Evolutionary conservation across 2,888 invertebrate genomes (phyloP).

Genomic region (Autographa gamma): DNA sequence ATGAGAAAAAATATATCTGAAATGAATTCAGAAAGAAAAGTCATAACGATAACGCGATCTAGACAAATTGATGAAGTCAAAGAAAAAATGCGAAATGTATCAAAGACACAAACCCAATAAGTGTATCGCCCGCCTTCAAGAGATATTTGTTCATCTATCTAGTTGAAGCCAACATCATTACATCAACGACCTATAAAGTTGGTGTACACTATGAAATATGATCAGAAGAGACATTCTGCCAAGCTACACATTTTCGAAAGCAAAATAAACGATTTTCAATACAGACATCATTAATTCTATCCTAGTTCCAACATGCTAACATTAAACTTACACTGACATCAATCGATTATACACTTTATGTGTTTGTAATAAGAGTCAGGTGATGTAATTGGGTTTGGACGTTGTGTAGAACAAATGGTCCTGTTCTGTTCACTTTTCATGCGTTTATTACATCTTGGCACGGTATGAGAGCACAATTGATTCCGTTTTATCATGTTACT

Average conservation of each 20-base stretch:
- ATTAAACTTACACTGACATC: slow-evolving; percentile 45
- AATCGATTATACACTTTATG: slow-evolving; percentile 59
- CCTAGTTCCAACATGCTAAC: slow-evolving; percentile 68
- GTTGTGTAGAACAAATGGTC: slow-evolving; percentile 75
- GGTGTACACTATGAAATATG: slow-evolving; percentile 65
- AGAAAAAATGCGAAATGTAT: not conserved
- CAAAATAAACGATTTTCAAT: slow-evolving; percentile 81
- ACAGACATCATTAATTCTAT: slow-evolving; percentile 80
- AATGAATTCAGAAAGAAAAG: not conserved
- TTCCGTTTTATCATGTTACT: slow-evolving; percentile 77
- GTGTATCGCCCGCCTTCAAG: not conserved
- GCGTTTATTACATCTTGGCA: slow-evolving; percentile 84
- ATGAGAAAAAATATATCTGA: no score
- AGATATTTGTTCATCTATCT: slow-evolving; percentile 30
- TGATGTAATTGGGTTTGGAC: slow-evolving; percentile 46
- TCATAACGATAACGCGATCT: not conserved
- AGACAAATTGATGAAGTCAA: not conserved
- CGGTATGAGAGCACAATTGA: slow-evolving; percentile 81
- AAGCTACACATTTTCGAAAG: slow-evolving; percentile 68
- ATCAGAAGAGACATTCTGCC: slow-evolving; percentile 64
- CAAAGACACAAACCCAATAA: not conserved
- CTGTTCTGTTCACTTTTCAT: slow-evolving; percentile 79
- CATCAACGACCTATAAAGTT: slow-evolving; percentile 48
- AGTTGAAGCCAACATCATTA: slow-evolving; percentile 52
- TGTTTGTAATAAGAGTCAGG: slow-evolving; percentile 52